Base-by-base conservation (phyloP, 2,797 vertebrate genomes). In the Stomatorhinus walkeri region DNA sequence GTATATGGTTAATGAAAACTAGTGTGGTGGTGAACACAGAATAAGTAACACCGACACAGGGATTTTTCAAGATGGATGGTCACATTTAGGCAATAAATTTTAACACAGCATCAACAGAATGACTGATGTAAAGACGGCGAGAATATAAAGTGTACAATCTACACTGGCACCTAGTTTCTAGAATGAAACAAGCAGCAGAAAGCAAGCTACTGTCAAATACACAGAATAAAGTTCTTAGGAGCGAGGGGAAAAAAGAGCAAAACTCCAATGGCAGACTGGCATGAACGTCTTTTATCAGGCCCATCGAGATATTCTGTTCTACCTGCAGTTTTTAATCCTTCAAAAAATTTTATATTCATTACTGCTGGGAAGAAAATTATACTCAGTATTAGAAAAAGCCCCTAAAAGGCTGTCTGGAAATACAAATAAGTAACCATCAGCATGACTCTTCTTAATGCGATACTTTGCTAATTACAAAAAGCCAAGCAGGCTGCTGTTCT, bases 401-500 rank as follows among this genome's bases (percentile, higher is more conserved):
- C 76, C 76, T 46, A 81, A 46, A 2, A n/a, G 40, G 19, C 6
- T 22, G 19, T 81, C 76, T 81, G 76, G 76, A 46, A 81, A 81
- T 81, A 46, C 40, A 46, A 81, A 81, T 46, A 81, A 81, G 40
- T 81, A 81, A 43, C 36, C n/a, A 81, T 81, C 40, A 46, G 40
- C 40, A 81, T 43, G 76, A 81, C 40, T 81, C 46, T 43, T 81
- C 76, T 46, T 81, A 81, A 43, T 46, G 40, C 76, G 22, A 81
- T 81, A 81, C 76, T 81, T 46, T 81, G 40, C 76, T 81, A 81
- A 81, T 81, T 46, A 81, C 76, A 81, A 81, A 81, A 19, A 81
- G 40, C 40, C 76, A n/a, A 81, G 76, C 36, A 81, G 46, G 76
- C 76, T 46, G 76, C 8, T 79, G 36, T 81, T 81, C 76, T 10